Evolutionary conservation across 2,888 invertebrate species (phyloP).

Genomic region (Teinopalpus imperialis): DNA sequence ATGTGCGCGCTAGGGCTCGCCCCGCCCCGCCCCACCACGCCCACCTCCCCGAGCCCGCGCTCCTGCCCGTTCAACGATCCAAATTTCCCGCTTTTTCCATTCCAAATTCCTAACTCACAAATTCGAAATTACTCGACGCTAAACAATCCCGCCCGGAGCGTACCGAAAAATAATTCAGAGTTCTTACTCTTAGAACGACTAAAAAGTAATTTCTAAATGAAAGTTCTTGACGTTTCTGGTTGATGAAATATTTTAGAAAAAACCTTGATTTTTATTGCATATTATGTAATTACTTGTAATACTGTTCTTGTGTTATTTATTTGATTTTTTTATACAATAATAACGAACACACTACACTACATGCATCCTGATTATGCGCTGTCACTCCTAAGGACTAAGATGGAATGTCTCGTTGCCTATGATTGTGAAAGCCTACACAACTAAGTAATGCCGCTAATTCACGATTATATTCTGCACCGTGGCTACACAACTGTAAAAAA

Average conservation of each 20-base stretch:
- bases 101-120: conserved; percentile 62
- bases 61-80: conserved; percentile 40
- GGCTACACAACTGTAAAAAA: too few species aligned
- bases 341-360: too few species aligned
- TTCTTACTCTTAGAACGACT: conserved; percentile 10
- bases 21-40: conserved; percentile 52
- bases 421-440: too few species aligned
- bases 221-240: conserved; percentile 12
- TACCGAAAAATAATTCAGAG: conserved; percentile 28
- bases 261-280: not conserved
- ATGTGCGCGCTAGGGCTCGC: conserved; percentile 38
- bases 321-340: too few species aligned
- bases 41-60: conserved; percentile 48
- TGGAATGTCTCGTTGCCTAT: too few species aligned
- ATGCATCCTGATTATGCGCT: too few species aligned
- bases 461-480: too few species aligned
- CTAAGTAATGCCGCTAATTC: too few species aligned
- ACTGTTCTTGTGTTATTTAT: too few species aligned
- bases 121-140: conserved; percentile 59
- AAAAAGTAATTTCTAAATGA: conserved; percentile 24
- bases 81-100: conserved; percentile 53
- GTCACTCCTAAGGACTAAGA: too few species aligned
- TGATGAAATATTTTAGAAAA: conserved; percentile 7
- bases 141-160: conserved; percentile 49
- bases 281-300: too few species aligned